These are phyloP conservation scores for Ophraella communa DNA, from an alignment of 2,888 invertebrate species.

Conservation along the genomic window DNA sequence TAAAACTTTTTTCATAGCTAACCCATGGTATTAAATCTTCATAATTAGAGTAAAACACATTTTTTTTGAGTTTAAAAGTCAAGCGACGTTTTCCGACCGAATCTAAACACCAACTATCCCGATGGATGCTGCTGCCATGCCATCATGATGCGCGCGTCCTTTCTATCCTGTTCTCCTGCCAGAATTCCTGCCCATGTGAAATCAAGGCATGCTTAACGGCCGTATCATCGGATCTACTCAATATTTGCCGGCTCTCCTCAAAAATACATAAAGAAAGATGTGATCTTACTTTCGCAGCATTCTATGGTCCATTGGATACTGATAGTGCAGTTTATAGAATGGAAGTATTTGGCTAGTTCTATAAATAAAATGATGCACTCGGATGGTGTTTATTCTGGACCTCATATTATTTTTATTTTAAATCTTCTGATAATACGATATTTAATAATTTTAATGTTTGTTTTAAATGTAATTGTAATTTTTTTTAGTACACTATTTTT, in stretches of 20 bases:
- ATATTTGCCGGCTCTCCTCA: constrained; percentile 38
- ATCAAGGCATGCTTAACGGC: constrained; percentile 49
- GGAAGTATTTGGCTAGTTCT: constrained; percentile 6
- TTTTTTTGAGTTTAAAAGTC: constrained; percentile 22
- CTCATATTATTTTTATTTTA: too few species aligned
- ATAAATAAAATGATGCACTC: constrained; percentile 22
- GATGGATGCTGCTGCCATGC: constrained; percentile 50
- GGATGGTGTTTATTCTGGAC: too few species aligned
- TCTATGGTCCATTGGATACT: constrained; percentile 26
- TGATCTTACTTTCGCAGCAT: constrained; percentile 20
- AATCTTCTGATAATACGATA: too few species aligned
- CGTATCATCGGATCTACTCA: constrained; percentile 45
- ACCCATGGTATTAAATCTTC: constrained; percentile 51
- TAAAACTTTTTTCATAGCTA: constrained; percentile 51
- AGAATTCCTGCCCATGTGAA: constrained; percentile 44
- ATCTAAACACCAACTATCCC: constrained; percentile 52
- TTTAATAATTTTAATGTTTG: too few species aligned
- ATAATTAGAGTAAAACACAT: constrained; percentile 45
- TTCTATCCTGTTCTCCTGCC: constrained; percentile 3
- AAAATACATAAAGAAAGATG: constrained; percentile 35
- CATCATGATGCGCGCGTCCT: constrained; percentile 51
- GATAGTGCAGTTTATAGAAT: constrained; percentile 9
- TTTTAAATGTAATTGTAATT: too few species aligned
- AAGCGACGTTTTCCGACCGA: constrained; percentile 44
- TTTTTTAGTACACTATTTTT: too few species aligned